phyloP scores from a whole-genome alignment of 2,888 invertebrate genomes.

The Drymonia ruficornis region DNA sequence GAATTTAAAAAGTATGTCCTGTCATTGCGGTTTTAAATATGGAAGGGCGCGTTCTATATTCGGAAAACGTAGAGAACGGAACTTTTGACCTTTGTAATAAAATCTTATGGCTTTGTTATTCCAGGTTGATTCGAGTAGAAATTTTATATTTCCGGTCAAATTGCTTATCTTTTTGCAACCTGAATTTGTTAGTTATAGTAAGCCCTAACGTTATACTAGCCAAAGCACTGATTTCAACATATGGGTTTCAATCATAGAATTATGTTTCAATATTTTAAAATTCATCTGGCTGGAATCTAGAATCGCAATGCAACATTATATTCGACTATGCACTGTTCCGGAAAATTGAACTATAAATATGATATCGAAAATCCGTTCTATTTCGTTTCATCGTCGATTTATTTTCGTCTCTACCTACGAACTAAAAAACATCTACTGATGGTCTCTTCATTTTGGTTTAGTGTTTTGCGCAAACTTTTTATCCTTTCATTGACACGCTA shows the following conservation, averaged over 20 bases:
- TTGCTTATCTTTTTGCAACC: background rate
- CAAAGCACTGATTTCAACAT: no score
- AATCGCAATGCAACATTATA: slow-evolving; percentile 26
- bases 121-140: background rate
- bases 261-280: no score
- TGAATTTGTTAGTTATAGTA: background rate
- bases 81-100: background rate
- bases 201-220: no score
- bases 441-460: no score
- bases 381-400: background rate
- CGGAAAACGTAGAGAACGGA: background rate
- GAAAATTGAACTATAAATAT: slow-evolving; percentile 33
- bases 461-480: no score
- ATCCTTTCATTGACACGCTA: no score
- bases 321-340: slow-evolving; percentile 25
- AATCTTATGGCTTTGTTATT: slow-evolving; percentile 1
- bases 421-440: no score
- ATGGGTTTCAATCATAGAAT: background rate
- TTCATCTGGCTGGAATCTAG: slow-evolving; percentile 19
- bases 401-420: background rate
- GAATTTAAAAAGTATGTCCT: background rate
- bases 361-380: slow-evolving; percentile 11
- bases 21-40: slow-evolving; percentile 9
- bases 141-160: background rate
- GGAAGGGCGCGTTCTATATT: slow-evolving; percentile 11